Percentiles rank a stretch among this genome's conserved stretches.
Conservation (phyloP, 2,797 vertebrate species). For the Taenioides sp. region DNA sequence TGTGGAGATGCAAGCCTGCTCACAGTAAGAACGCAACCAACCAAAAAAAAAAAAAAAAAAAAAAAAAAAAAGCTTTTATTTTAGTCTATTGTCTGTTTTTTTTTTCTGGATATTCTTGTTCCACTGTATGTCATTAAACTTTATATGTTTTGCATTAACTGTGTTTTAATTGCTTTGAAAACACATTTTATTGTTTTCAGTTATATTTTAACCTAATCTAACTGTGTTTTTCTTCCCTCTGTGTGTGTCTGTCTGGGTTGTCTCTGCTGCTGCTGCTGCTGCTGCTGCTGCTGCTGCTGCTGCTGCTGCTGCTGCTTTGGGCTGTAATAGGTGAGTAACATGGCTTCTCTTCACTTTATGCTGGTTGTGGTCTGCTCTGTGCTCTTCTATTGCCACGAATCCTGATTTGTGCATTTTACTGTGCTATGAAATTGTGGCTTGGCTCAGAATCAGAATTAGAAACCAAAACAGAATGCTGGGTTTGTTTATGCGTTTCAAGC, state of each 20-base stretch:
- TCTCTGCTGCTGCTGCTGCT: neutral
- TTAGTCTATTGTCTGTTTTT: too few relatives aligned
- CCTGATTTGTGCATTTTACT: neutral
- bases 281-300: neutral
- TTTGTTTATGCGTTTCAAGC: neutral
- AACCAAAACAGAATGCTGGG: neutral
- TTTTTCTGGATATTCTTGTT: too few relatives aligned
- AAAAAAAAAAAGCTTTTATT: too few relatives aligned
- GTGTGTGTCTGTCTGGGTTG: neutral
- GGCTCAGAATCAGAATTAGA: neutral
- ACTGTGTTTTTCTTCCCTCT: slow-evolving; percentile 13
- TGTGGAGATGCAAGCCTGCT: too few relatives aligned
- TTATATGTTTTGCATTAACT: too few relatives aligned
- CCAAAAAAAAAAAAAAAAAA: too few relatives aligned
- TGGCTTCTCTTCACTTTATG: neutral
- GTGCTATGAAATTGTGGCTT: neutral
- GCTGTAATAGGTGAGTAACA: neutral
- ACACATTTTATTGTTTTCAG: too few relatives aligned
- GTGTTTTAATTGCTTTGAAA: too few relatives aligned
- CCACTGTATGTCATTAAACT: too few relatives aligned
- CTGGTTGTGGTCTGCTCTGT: neutral
- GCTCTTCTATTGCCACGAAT: neutral
- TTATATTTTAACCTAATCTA: neutral
- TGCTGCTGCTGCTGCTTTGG: neutral
- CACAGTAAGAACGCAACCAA: too few relatives aligned